Evolutionary conservation across 2,113 vertebrate species (phyloP).

Genomic region (Atherinomorus stipes): DNA sequence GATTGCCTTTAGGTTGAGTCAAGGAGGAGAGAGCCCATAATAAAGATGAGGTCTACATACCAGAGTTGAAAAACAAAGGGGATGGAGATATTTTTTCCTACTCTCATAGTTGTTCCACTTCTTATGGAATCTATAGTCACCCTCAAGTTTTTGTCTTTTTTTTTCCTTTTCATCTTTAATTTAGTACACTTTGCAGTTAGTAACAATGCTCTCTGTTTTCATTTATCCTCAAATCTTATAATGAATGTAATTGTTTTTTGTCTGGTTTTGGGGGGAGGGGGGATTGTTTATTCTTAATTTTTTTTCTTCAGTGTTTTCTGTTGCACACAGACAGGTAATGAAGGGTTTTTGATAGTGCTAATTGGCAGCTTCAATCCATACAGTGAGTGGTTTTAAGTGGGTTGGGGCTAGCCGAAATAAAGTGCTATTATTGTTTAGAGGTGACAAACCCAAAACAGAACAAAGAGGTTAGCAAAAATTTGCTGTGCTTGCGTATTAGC

Average conservation of each 20-base stretch:
- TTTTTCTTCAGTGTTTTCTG: slow-evolving; percentile 54
- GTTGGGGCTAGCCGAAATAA: slow-evolving; percentile 76
- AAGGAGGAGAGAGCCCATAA: slow-evolving; percentile 13
- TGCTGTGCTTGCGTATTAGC: slow-evolving; percentile 69
- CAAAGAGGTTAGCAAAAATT: slow-evolving; percentile 83
- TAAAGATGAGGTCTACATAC: slow-evolving; percentile 29
- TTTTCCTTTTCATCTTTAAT: slow-evolving; percentile 17
- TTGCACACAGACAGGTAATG: slow-evolving; percentile 74
- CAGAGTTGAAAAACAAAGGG: slow-evolving; percentile 6
- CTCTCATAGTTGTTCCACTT: slow-evolving; percentile 12
- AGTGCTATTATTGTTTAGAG: slow-evolving; percentile 82
- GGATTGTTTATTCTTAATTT: slow-evolving; percentile 63
- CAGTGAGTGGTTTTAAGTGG: slow-evolving; percentile 71
- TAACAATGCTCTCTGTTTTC: slow-evolving; percentile 5
- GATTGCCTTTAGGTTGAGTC: slow-evolving; percentile 49
- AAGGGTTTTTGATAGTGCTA: slow-evolving; percentile 81
- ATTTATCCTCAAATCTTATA: slow-evolving; percentile 21
- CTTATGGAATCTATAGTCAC: not conserved
- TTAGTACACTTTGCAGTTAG: slow-evolving; percentile 39
- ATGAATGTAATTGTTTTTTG: slow-evolving; percentile 59
- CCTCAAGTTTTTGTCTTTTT: slow-evolving; percentile 2
- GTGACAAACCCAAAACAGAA: slow-evolving; percentile 83
- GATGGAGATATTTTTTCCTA: slow-evolving; percentile 33
- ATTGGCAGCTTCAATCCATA: slow-evolving; percentile 81
- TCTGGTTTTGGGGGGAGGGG: slow-evolving; percentile 19